These are phyloP conservation scores for Azorinus chamasolen DNA, from an alignment of 2,888 invertebrate genomes.

Conservation along the genomic window DNA sequence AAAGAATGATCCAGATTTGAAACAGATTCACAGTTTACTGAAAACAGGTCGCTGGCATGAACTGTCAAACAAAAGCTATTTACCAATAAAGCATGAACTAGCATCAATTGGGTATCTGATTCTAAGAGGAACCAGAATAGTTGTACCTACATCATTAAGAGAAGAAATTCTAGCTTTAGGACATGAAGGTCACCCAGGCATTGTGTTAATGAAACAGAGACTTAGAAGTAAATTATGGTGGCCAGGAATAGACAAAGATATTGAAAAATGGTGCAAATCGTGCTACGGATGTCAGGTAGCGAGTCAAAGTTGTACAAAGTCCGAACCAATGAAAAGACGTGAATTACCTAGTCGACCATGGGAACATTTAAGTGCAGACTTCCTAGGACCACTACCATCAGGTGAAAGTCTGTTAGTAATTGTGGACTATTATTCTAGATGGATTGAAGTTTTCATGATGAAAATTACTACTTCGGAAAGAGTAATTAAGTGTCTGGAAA, in stretches of 20 bases:
- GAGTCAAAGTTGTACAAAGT: too few species aligned
- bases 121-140: conserved; percentile 49
- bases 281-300: too few species aligned
- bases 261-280: conserved; percentile 43
- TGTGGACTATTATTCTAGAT: conserved; percentile 1
- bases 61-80: conserved; percentile 1
- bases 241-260: conserved; percentile 65
- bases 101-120: conserved; percentile 18
- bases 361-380: conserved; percentile 2
- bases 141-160: conserved; percentile 52
- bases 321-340: conserved; percentile 47
- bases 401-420: conserved; percentile 1
- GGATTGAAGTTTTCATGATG: neutral
- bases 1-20: conserved; percentile 27
- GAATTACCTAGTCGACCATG: conserved; percentile 11
- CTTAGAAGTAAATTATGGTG: conserved; percentile 67
- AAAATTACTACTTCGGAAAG: conserved; percentile 8
- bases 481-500: neutral
- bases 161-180: conserved; percentile 41
- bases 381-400: neutral
- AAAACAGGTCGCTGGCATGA: conserved; percentile 18
- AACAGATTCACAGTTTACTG: conserved; percentile 9
- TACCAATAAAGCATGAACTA: conserved; percentile 32
- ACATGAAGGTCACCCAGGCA: conserved; percentile 65
- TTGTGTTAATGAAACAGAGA: conserved; percentile 33